Evolutionary conservation across 2,113 vertebrate species (phyloP).

Genomic region (Etia nguti): DNA sequence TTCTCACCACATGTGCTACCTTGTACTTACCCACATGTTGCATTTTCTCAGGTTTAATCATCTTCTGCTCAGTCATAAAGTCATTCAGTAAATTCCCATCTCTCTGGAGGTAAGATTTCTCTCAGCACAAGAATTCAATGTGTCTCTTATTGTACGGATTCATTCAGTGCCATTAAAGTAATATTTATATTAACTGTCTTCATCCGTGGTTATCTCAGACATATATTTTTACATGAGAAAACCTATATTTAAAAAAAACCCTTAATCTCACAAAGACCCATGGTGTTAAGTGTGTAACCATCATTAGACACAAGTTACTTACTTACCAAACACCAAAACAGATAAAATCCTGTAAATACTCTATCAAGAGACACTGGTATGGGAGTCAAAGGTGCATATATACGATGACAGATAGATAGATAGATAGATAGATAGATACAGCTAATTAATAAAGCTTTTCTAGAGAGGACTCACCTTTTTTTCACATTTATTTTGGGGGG

Average conservation of each 20-base stretch:
- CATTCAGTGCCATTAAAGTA: background rate
- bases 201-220: background rate
- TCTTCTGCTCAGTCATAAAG: background rate
- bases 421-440: no score
- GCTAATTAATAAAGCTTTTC: background rate
- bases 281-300: background rate
- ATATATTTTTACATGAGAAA: background rate
- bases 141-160: background rate
- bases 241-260: accelerated
- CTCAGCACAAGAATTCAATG: background rate
- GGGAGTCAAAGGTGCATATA: background rate
- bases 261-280: accelerated
- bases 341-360: background rate
- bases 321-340: background rate
- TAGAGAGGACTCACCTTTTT: background rate
- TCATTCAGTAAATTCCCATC: background rate
- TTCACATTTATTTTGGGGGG: background rate
- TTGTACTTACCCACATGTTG: background rate
- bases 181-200: background rate
- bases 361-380: background rate
- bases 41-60: background rate
- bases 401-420: no score
- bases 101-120: background rate
- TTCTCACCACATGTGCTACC: background rate
- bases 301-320: background rate